A percentile compares a stretch with the other conserved stretches of the same genome.
Conservation (phyloP, 2,113 vertebrate species). For the Coryphaenoides rupestris region DNA sequence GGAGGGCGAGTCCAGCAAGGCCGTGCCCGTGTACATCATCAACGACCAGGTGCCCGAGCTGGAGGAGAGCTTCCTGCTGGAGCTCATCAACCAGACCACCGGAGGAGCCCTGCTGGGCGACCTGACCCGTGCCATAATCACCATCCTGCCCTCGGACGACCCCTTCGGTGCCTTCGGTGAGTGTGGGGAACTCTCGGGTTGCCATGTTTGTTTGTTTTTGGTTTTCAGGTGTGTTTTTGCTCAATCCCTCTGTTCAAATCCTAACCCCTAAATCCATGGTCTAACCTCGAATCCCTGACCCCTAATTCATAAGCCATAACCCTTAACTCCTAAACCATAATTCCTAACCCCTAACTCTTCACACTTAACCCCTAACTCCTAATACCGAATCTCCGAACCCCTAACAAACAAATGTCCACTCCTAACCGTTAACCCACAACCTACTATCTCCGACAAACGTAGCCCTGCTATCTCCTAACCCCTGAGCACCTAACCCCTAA, state of each 20-base stretch:
- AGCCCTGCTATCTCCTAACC: too few species aligned
- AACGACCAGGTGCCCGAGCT: slow-evolving; percentile 87
- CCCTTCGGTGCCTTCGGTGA: slow-evolving; percentile 95
- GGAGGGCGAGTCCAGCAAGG: slow-evolving; percentile 95
- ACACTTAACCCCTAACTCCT: too few species aligned
- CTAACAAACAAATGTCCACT: too few species aligned
- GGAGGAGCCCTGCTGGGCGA: slow-evolving; percentile 88
- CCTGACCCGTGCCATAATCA: slow-evolving; percentile 81
- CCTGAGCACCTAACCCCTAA: too few species aligned
- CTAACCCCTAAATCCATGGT: too few species aligned
- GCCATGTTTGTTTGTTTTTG: not conserved
- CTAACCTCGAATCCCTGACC: too few species aligned
- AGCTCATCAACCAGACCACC: slow-evolving; percentile 92
- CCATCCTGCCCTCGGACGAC: slow-evolving; percentile 92
- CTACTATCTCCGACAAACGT: too few species aligned
- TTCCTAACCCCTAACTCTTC: too few species aligned
- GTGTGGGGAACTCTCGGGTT: slow-evolving; percentile 4
- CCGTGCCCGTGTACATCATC: slow-evolving; percentile 92
- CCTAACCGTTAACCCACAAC: too few species aligned
- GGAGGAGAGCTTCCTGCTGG: slow-evolving; percentile 87
- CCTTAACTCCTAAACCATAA: too few species aligned
- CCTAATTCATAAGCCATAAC: too few species aligned
- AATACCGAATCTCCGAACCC: too few species aligned
- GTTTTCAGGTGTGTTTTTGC: not conserved
- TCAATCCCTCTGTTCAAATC: not conserved